Evolutionary conservation across 2,797 vertebrate genomes (phyloP).

Genomic region (Cuniculus paca): DNA sequence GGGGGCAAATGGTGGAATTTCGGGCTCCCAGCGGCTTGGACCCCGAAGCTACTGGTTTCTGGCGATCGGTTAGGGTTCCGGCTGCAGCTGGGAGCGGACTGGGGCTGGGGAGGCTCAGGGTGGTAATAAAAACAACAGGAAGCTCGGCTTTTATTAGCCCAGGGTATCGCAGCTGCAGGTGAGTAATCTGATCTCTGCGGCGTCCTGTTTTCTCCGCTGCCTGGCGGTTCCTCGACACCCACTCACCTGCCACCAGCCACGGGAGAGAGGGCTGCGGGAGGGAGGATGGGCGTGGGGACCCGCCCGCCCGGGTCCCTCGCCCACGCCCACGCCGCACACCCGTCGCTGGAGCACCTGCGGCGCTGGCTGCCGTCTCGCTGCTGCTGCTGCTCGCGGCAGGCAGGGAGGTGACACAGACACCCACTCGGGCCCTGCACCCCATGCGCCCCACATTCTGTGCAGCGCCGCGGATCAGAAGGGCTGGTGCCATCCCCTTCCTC

Average conservation of each 20-base stretch:
- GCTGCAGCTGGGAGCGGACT: conserved; percentile 80
- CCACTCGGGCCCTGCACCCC: conserved; percentile 23
- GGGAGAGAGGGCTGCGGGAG: conserved; percentile 75
- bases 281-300: conserved; percentile 82
- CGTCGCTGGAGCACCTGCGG: conserved; percentile 28
- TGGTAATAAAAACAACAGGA: conserved; percentile 85
- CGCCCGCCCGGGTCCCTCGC: conserved; percentile 74
- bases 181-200: conserved; percentile 88
- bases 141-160: conserved; percentile 87
- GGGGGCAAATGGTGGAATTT: neutral
- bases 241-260: conserved; percentile 86
- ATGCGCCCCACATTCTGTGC: accelerated
- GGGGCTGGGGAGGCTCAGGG: conserved; percentile 76
- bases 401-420: neutral
- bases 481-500: neutral
- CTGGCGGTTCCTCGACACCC: conserved; percentile 84
- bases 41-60: conserved; percentile 51
- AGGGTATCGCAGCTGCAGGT: conserved; percentile 85
- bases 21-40: neutral
- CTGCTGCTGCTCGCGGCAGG: neutral
- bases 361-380: neutral
- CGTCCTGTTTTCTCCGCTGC: conserved; percentile 86
- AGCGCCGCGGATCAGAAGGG: neutral
- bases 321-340: conserved; percentile 71
- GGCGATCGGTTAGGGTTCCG: conserved; percentile 60